Percentiles rank a stretch among this genome's conserved stretches.
Conservation (phyloP, 2,888 invertebrate genomes). For the Nasonovia ribisnigri region DNA sequence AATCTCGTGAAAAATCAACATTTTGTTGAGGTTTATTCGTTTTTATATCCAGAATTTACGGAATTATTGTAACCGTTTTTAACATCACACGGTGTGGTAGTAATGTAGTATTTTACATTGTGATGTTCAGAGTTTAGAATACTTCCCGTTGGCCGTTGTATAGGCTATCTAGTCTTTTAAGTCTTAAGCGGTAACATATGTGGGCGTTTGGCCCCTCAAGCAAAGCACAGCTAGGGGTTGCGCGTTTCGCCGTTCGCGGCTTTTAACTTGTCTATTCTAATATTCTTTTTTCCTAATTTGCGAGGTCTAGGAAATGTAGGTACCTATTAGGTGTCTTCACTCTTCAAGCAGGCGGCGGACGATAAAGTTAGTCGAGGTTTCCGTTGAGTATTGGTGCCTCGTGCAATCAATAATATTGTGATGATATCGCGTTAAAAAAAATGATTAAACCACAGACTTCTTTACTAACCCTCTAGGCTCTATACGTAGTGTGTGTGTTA, state of each 20-base stretch:
- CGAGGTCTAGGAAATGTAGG: neutral
- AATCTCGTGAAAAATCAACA: neutral
- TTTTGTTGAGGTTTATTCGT: neutral
- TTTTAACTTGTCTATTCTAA: neutral
- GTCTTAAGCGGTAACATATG: no score
- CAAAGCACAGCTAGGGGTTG: neutral
- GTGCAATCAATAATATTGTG: neutral
- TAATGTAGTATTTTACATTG: no score
- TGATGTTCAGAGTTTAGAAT: no score
- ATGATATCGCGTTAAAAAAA: neutral
- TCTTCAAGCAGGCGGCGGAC: neutral
- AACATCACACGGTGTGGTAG: no score
- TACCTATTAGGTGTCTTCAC: neutral
- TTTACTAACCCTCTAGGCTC: no score
- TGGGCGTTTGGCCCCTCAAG: no score
- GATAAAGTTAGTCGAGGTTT: neutral
- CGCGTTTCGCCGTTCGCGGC: neutral
- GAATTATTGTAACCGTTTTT: no score
- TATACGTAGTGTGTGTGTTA: neutral
- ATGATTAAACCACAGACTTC: neutral
- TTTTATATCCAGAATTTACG: neutral
- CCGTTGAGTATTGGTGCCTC: neutral
- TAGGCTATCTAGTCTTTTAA: no score
- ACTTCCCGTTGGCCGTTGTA: no score
- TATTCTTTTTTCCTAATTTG: neutral